Evolutionary conservation across 2,113 vertebrate species (phyloP).

Genomic region (Nesospiza acunhae): DNA sequence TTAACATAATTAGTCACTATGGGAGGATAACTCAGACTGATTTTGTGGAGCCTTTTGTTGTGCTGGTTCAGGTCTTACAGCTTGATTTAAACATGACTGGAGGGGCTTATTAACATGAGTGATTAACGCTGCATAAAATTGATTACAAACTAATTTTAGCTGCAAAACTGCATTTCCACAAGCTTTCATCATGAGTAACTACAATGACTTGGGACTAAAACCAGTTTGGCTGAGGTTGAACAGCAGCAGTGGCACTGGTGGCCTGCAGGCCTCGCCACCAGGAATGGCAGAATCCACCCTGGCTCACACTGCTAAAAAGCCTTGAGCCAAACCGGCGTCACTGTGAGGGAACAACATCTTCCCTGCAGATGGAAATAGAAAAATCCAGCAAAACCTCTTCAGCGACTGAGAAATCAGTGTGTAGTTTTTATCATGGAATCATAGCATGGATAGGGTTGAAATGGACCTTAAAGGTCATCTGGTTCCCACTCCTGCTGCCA

Average conservation of each 20-base stretch:
- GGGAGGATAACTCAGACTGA: neutral
- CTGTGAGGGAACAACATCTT: neutral
- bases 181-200: neutral
- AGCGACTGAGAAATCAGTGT: rapidly evolving
- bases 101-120: constrained; percentile 25
- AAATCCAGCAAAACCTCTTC: neutral
- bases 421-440: neutral
- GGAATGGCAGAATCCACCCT: neutral
- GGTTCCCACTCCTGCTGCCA: neutral
- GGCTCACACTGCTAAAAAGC: neutral
- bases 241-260: neutral
- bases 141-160: constrained; percentile 31
- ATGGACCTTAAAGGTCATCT: neutral
- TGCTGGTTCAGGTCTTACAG: neutral
- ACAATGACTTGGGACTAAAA: neutral
- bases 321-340: rapidly evolving
- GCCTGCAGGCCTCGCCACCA: rapidly evolving
- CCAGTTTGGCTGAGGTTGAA: neutral
- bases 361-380: neutral
- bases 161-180: neutral
- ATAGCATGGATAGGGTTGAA: neutral
- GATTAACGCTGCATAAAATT: constrained; percentile 41
- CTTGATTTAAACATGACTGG: neutral
- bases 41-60: constrained; percentile 41
- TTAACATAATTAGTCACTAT: constrained; percentile 38